Conservation (phyloP, 2,113 vertebrate species). For the Chaetodon trifascialis region DNA sequence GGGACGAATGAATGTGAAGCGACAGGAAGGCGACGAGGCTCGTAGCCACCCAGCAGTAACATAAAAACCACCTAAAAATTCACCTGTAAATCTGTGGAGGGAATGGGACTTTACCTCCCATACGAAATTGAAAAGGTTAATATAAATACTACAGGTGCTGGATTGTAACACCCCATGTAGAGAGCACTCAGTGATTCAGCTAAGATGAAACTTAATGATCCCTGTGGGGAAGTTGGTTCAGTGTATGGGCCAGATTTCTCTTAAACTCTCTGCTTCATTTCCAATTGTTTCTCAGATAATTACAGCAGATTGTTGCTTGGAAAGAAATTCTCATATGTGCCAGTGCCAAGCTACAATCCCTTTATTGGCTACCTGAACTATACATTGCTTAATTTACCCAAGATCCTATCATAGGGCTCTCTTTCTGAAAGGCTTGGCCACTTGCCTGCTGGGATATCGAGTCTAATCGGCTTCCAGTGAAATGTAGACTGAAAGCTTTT, state of each 20-base stretch:
- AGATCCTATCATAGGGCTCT: constrained; percentile 26
- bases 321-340: background rate
- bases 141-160: constrained; percentile 19
- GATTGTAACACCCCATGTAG: constrained; percentile 7
- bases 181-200: constrained; percentile 17
- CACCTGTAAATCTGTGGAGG: background rate
- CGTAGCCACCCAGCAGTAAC: background rate
- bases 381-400: constrained; percentile 23
- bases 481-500: constrained; percentile 67
- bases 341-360: constrained; percentile 24
- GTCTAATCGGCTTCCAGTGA: constrained; percentile 73
- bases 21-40: constrained; percentile 68
- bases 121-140: constrained; percentile 13
- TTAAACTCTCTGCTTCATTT: background rate
- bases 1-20: constrained; percentile 12
- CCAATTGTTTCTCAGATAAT: constrained; percentile 3
- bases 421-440: constrained; percentile 11
- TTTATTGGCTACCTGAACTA: background rate
- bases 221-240: constrained; percentile 11
- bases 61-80: background rate
- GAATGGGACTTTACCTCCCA: constrained; percentile 7
- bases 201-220: constrained; percentile 45
- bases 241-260: background rate
- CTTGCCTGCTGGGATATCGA: constrained; percentile 54
- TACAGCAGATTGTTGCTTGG: background rate